phyloP scores from a whole-genome alignment of 1,140 invertebrate species.

The Tetraneura akinire region DNA sequence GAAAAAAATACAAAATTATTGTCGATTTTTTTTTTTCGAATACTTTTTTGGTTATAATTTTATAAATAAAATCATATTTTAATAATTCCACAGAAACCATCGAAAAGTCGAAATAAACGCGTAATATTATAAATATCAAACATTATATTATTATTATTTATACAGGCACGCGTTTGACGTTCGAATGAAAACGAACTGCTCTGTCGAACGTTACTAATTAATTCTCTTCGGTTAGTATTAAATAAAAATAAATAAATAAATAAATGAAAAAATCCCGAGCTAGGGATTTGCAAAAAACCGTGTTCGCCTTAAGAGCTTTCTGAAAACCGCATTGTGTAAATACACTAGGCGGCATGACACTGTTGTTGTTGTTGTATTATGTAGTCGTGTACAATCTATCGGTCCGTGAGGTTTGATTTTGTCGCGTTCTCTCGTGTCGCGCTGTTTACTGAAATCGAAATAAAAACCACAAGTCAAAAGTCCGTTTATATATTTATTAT shows the following conservation, averaged over 20 bases:
- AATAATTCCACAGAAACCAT: no score
- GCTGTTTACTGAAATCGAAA: not conserved
- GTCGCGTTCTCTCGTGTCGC: not conserved
- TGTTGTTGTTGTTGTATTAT: no score
- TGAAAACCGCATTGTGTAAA: not conserved
- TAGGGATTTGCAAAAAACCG: not conserved
- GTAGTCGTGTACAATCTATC: not conserved
- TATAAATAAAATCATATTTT: no score
- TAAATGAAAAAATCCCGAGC: no score
- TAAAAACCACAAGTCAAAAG: not conserved
- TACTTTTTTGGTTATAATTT: no score
- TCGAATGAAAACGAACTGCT: not conserved
- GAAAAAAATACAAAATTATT: no score
- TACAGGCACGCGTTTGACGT: not conserved
- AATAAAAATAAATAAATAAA: no score
- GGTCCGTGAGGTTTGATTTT: not conserved
- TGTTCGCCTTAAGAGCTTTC: conserved; percentile 4
- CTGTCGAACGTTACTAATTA: not conserved
- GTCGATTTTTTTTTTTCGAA: no score
- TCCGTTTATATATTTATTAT: not conserved
- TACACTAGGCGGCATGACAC: not conserved
- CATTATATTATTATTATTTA: no score
- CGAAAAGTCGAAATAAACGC: no score
- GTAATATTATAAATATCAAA: no score
- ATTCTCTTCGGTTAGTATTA: not conserved